Base-by-base conservation (phyloP, 2,113 vertebrate genomes). In the Xyrauchen texanus region DNA sequence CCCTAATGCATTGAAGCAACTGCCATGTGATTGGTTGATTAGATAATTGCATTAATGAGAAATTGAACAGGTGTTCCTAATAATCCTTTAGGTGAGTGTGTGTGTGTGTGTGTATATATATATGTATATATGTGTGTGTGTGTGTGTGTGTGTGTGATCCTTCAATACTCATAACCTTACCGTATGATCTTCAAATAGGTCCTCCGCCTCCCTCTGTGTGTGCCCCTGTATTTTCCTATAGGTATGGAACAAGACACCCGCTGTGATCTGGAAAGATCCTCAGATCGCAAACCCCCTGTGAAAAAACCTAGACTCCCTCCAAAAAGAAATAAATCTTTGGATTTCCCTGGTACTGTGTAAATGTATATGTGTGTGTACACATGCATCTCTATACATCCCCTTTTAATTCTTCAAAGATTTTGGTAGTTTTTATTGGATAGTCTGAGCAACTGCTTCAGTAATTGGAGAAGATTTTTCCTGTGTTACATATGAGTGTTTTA, bases 271-370 rank as follows among this genome's bases (percentile, higher is more conserved):
- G 90, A 93, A 82, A 90, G 88, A 86, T 84, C 90, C 81, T 91
- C 90, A 86, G 90, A 92, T 90, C 86, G 78, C 86, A 92, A 89
- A 87, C 85, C 89, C 86, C 88, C 88, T 77, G 85, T 91, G 91
- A 93, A 89, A 89, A 91, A 91, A 80, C 83, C 89, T 82, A 81
- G 84, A 88, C 88, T 91, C 80, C 91, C 91, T 70, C 89, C 90
- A 79, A 88, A 90, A 86, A 91, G 90, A 91, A 91, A 91, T 89
- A 88, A 88, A 86, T 94, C 91, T 83, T 75, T 93, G 92, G 91
- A 93, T 83, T 90, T 74, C 83, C 87, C 89, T 79, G 86, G 88
- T 80, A 91, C 86, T 79, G 80, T 90, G 88, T 87, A 86, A 88
- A 85, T 89, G 60, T 53, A 34, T 34, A 34, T 34, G 21, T 34